Evolutionary conservation across 1,140 invertebrate species (phyloP), one percentile per base, ranked within the genome.

Genomic region (Solenopsis invicta): DNA sequence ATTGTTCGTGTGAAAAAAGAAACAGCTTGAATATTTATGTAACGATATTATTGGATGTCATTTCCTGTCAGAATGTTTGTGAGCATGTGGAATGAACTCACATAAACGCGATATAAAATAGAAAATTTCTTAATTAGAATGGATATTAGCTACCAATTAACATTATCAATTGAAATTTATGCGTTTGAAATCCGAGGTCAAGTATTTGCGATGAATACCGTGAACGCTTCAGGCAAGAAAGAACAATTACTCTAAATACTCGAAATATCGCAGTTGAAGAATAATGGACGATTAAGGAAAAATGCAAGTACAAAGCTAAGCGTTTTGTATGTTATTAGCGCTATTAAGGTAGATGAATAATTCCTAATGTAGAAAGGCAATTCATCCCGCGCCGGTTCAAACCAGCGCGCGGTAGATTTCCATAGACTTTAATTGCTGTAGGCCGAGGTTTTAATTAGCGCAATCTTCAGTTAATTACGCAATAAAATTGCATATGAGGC

Each of bases 381-480:
- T 52, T 80, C 61, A 21, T 80, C 13, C 50, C 48, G 48, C 50
- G 8, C 1, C 41, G 41, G 48, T 24, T 67, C 29, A 21, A 67
- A 37, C 6, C 29, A 37, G 12, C 24, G 12, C 24, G 41, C 29
- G 48, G 48, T 67, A 67, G 29, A 54, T 80, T 80, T 80, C 62
- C 77, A 54, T 24, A 21, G 76, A 29, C 18, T 41, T 67, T 52
- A 80, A 80, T 52, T 67, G 61, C 29, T 12, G 24, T 34, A 50
- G 10, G 18, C 24, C 18, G 41, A 29, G 45, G 24, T 45, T 34
- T 67, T 45, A 78, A 66, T 78, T 66, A 50, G 62, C 48, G 9
- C 45, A 62, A 80, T 80, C 48, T 45, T n/a, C 45, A 64, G 45
- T 4, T 80, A 80, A 80, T 80, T 80, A 80, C n/a, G n/a, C 8